Evolutionary conservation across 2,797 vertebrate species (phyloP).

Genomic region (Avahi laniger): DNA sequence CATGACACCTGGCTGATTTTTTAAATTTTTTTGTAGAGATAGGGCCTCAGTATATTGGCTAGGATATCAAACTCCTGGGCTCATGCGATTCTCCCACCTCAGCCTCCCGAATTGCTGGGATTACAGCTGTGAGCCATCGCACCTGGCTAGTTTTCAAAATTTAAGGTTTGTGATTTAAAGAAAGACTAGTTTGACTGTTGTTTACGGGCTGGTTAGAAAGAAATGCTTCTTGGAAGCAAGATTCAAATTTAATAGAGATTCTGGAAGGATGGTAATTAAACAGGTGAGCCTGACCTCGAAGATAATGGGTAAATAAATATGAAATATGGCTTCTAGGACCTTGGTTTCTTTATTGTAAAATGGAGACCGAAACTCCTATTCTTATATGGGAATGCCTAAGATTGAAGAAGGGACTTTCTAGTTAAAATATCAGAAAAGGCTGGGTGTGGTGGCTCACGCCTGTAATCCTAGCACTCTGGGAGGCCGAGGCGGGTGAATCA

Average conservation of each 20-base stretch:
- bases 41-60: too few relatives aligned
- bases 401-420: neutral
- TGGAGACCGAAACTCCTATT: neutral
- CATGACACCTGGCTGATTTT: too few relatives aligned
- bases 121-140: too few relatives aligned
- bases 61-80: too few relatives aligned
- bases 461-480: too few relatives aligned
- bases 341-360: slow-evolving; percentile 16
- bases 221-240: neutral
- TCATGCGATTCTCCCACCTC: too few relatives aligned
- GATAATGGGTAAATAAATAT: neutral
- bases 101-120: too few relatives aligned
- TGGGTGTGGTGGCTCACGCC: too few relatives aligned
- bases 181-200: neutral
- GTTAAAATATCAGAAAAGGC: slow-evolving; percentile 22
- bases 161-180: neutral
- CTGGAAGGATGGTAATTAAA: neutral
- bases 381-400: neutral
- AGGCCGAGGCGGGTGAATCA: too few relatives aligned
- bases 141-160: slow-evolving; percentile 6
- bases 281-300: neutral
- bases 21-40: too few relatives aligned
- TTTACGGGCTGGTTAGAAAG: slow-evolving; percentile 11
- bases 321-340: neutral
- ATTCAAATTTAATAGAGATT: neutral